Evolutionary conservation across 2,113 vertebrate species (phyloP).

Genomic region (Lanius ludovicianus): DNA sequence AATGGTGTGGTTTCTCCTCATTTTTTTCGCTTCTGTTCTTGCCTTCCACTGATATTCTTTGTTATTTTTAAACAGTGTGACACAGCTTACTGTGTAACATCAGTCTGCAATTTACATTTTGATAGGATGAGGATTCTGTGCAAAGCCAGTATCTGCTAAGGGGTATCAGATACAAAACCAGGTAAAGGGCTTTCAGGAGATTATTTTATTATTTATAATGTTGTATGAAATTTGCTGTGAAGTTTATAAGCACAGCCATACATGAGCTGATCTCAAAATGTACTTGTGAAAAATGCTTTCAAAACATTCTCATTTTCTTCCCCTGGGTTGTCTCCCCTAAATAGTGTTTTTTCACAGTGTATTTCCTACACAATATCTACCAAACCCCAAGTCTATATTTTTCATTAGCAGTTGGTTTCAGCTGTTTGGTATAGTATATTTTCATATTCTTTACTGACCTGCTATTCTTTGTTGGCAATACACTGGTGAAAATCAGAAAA

Average conservation of each 20-base stretch:
- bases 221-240: neutral
- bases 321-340: neutral
- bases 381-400: neutral
- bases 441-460: neutral
- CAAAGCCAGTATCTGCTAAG: neutral
- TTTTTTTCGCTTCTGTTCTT: neutral
- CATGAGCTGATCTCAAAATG: neutral
- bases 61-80: neutral
- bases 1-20: neutral
- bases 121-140: neutral
- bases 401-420: neutral
- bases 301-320: neutral
- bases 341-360: neutral
- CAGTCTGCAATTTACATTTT: constrained; percentile 6
- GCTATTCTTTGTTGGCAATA: neutral
- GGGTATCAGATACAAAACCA: neutral
- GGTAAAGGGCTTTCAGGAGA: neutral
- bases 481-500: neutral
- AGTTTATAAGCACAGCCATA: neutral
- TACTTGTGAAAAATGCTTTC: neutral
- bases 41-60: neutral
- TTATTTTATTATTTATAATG: neutral
- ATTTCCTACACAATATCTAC: neutral
- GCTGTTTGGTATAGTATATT: neutral
- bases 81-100: neutral